Evolutionary conservation across 2,888 invertebrate species (phyloP).

Genomic region (Eupeodes luniger): DNA sequence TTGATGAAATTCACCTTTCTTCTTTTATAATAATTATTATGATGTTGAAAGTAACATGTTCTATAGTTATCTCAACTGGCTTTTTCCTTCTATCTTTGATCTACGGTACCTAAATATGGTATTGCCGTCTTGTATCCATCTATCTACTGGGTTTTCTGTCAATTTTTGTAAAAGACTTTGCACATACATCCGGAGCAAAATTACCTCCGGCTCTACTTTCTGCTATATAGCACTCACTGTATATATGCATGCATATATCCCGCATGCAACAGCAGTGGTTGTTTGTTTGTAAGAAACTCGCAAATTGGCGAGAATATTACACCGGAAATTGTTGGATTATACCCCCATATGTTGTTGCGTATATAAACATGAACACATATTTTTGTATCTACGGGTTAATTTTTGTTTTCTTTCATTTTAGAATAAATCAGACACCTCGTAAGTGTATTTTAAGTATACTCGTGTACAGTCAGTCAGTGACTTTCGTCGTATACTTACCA

Average conservation of each 20-base stretch:
- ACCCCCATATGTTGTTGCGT: constrained; percentile 46
- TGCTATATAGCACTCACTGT: neutral
- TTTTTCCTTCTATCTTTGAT: constrained; percentile 36
- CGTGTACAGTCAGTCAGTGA: neutral
- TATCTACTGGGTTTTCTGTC: constrained; percentile 48
- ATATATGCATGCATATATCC: neutral
- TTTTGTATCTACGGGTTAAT: constrained; percentile 44
- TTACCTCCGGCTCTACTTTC: constrained; percentile 52
- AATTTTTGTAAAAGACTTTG: constrained; percentile 61
- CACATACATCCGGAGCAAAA: constrained; percentile 68
- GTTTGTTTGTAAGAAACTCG: constrained; percentile 12
- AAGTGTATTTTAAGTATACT: neutral
- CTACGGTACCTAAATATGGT: neutral
- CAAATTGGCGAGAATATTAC: constrained; percentile 66
- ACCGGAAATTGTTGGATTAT: constrained; percentile 72
- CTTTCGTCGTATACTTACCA: neutral
- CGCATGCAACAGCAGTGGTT: constrained; percentile 43
- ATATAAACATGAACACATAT: neutral
- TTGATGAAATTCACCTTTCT: constrained; percentile 29
- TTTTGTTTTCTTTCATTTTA: constrained; percentile 34
- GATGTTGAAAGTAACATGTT: constrained; percentile 41
- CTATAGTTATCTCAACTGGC: constrained; percentile 53
- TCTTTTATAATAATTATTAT: neutral
- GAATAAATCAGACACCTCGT: constrained; percentile 57
- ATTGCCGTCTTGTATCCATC: neutral